phyloP scores from a whole-genome alignment of 2,888 invertebrate genomes.

The Cephus nigrinus region DNA sequence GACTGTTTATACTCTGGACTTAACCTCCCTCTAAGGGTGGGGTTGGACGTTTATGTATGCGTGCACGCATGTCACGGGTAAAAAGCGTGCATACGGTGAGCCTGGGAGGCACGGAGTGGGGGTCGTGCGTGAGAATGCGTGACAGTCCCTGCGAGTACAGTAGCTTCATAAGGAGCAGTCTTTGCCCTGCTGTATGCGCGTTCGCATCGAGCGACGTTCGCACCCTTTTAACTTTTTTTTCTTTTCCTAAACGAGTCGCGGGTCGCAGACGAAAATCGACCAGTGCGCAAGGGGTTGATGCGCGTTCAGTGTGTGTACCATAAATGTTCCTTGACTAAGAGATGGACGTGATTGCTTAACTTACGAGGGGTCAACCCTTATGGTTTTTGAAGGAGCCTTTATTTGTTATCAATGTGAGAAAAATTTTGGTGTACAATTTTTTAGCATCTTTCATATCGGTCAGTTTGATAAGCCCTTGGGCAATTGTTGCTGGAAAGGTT shows the following conservation, averaged over 20 bases:
- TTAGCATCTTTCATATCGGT: neutral
- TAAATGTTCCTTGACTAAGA: neutral
- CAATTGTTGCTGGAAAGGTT: neutral
- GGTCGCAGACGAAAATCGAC: neutral
- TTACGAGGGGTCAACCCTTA: neutral
- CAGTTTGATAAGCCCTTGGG: neutral
- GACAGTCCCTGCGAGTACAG: conserved; percentile 35
- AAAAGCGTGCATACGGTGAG: neutral
- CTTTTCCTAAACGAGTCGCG: neutral
- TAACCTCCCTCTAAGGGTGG: neutral
- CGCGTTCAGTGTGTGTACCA: neutral
- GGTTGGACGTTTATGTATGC: neutral
- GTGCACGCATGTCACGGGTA: neutral
- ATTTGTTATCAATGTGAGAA: neutral
- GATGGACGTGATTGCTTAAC: too few relatives aligned
- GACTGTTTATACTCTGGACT: neutral
- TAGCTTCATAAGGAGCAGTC: conserved; percentile 52
- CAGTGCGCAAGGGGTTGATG: neutral
- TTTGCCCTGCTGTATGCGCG: conserved; percentile 47
- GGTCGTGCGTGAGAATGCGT: conserved; percentile 30
- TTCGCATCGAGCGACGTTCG: conserved; percentile 39
- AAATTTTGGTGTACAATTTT: neutral
- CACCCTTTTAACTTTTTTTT: conserved; percentile 7
- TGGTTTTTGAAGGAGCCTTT: neutral
- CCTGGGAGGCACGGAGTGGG: neutral